Percentiles rank a stretch among this genome's conserved stretches.
Evolutionary conservation across 1,140 invertebrate species (phyloP).

Genomic region (Cephus cinctus): DNA sequence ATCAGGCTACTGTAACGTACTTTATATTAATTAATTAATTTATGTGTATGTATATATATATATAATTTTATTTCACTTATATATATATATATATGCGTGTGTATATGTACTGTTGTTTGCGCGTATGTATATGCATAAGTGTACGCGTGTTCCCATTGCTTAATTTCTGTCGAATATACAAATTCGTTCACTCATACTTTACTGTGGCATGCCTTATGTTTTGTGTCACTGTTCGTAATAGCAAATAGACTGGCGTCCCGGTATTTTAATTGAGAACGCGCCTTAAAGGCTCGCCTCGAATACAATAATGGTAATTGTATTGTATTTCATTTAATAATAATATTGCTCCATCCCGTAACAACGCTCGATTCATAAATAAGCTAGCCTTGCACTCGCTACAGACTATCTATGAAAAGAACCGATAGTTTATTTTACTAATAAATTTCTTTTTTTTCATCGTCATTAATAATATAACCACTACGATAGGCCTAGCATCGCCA

Average conservation of each 20-base stretch:
- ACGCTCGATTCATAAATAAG: not conserved
- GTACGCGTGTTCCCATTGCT: not conserved
- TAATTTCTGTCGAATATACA: not conserved
- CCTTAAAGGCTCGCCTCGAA: not conserved
- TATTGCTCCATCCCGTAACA: not conserved
- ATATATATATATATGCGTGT: not conserved
- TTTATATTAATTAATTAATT: too few relatives aligned
- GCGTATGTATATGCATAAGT: not conserved
- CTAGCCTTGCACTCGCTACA: not conserved
- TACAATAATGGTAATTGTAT: not conserved
- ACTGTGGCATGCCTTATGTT: not conserved
- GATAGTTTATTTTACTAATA: not conserved
- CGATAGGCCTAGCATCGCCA: conserved; percentile 1
- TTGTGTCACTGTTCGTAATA: not conserved
- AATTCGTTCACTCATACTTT: not conserved
- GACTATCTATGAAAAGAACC: not conserved
- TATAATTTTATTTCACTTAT: not conserved
- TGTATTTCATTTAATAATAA: too few relatives aligned
- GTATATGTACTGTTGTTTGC: not conserved
- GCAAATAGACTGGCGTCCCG: too few relatives aligned
- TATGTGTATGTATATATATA: too few relatives aligned
- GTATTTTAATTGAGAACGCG: too few relatives aligned
- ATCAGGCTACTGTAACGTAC: too few relatives aligned
- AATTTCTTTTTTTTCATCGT: too few relatives aligned
- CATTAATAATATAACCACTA: too few relatives aligned